Conservation (phyloP, 2,113 vertebrate genomes). For the Clarias magur region DNA sequence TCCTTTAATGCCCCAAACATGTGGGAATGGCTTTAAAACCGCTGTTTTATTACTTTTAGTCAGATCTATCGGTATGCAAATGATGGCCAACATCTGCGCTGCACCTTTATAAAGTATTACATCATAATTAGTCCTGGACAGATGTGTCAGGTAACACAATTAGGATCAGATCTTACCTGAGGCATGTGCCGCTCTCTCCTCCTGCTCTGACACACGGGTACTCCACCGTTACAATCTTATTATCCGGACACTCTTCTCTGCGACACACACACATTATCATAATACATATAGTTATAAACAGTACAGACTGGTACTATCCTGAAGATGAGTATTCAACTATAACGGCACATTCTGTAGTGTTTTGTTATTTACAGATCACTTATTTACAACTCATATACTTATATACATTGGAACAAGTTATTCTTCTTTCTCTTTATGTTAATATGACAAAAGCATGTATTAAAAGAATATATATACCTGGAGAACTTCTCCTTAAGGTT, state of each 20-base stretch:
- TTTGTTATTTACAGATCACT: not conserved
- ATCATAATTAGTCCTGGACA: not conserved
- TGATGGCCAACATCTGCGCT: not conserved
- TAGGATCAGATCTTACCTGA: constrained; percentile 64
- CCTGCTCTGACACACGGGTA: constrained; percentile 70
- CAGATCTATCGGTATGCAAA: not conserved
- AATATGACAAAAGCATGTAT: no score
- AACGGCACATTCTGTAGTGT: not conserved
- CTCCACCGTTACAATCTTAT: constrained; percentile 74
- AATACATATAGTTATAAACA: not conserved
- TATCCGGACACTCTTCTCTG: constrained; percentile 72
- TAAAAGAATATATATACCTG: no score
- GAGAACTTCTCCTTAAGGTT: no score
- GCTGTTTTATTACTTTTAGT: not conserved
- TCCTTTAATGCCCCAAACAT: no score
- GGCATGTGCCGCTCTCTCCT: constrained; percentile 70
- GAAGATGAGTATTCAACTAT: not conserved
- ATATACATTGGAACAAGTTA: no score
- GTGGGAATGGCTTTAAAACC: no score
- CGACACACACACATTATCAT: constrained; percentile 1
- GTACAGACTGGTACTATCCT: not conserved
- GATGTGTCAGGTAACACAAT: not conserved
- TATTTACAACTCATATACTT: not conserved
- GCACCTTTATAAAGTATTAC: not conserved
- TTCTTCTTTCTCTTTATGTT: no score